phyloP scores from a whole-genome alignment of 1,140 invertebrate genomes.

The Mercenaria mercenaria region DNA sequence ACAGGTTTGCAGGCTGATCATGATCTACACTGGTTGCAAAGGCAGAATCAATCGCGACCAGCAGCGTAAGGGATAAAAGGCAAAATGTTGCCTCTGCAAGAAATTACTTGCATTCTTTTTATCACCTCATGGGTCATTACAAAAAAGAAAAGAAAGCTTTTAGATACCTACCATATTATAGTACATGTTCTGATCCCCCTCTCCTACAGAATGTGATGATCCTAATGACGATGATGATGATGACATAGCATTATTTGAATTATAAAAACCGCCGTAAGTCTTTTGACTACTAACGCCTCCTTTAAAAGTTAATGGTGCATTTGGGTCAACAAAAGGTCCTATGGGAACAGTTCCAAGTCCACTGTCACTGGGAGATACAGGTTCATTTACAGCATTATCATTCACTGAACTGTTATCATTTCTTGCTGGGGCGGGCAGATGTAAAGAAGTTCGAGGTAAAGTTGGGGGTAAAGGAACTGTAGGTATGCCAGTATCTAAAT shows the following conservation, averaged over 20 bases:
- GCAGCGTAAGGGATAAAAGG: too few species aligned
- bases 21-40: too few species aligned
- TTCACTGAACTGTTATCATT: neutral
- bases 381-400: neutral
- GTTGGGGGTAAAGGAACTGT: slow-evolving; percentile 41
- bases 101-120: too few species aligned
- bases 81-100: too few species aligned
- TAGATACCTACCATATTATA: slow-evolving; percentile 32
- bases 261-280: neutral
- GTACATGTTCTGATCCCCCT: slow-evolving; percentile 18
- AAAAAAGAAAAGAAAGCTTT: too few species aligned
- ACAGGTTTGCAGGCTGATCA: too few species aligned
- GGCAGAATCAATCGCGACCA: too few species aligned
- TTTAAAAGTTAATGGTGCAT: slow-evolving; percentile 59
- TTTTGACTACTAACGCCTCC: slow-evolving; percentile 31
- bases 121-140: too few species aligned
- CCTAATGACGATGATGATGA: neutral
- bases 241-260: slow-evolving; percentile 3
- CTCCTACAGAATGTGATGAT: neutral
- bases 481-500: neutral
- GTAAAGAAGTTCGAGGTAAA: slow-evolving; percentile 33
- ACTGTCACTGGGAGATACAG: neutral
- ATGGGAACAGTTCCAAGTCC: neutral
- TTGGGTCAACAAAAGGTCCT: neutral
- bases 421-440: slow-evolving; percentile 54